A percentile compares a stretch with the other conserved stretches of the same genome.
Conservation (phyloP, 2,113 vertebrate species). For the Gadus macrocephalus region DNA sequence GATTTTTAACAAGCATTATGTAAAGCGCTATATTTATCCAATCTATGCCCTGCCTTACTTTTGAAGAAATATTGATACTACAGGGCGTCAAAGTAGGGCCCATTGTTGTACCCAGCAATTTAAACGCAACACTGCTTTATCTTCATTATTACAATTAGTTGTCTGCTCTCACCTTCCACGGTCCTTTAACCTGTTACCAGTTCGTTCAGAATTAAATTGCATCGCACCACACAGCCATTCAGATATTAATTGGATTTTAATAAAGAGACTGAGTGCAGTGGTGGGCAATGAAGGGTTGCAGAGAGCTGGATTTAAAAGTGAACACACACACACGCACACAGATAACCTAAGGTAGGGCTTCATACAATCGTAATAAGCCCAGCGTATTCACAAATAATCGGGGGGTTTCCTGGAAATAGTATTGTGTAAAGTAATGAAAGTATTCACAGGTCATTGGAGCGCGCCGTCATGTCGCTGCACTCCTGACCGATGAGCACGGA, state of each 20-base stretch:
- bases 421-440: too few relatives aligned
- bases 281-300: slow-evolving; percentile 41
- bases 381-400: too few relatives aligned
- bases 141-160: slow-evolving; percentile 57
- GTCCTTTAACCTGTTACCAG: slow-evolving; percentile 55
- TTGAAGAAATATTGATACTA: slow-evolving; percentile 28
- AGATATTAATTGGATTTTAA: slow-evolving; percentile 67
- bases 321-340: not conserved
- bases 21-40: not conserved
- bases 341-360: too few relatives aligned
- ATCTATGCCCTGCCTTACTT: not conserved
- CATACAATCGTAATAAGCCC: too few relatives aligned
- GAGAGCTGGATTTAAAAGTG: slow-evolving; percentile 25
- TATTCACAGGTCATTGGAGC: too few relatives aligned
- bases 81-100: slow-evolving; percentile 30
- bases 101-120: slow-evolving; percentile 46
- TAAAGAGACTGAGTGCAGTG: slow-evolving; percentile 42
- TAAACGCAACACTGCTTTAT: slow-evolving; percentile 45
- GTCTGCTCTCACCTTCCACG: slow-evolving; percentile 53
- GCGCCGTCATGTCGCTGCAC: too few relatives aligned
- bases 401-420: too few relatives aligned
- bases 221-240: slow-evolving; percentile 53
- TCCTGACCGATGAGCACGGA: too few relatives aligned
- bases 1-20: not conserved
- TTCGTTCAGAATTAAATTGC: slow-evolving; percentile 65